Base-by-base conservation (phyloP, 2,888 invertebrate genomes). In the Fragum fragum region DNA sequence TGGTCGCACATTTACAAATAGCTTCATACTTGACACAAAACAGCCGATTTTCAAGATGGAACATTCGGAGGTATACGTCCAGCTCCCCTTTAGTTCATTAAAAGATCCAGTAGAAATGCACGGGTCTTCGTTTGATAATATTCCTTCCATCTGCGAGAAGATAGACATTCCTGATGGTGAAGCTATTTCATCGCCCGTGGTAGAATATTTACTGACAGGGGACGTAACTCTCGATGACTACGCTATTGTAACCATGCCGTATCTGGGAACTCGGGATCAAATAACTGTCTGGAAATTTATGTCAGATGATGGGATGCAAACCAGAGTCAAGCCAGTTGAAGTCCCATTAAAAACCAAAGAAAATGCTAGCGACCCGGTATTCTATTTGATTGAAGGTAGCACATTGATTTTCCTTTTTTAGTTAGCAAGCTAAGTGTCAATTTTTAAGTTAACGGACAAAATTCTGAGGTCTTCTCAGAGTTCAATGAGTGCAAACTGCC, bases 261-360 rank as follows among this genome's bases (percentile, higher is more conserved):
- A 75, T 59, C 18, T 82, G 14, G 81, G 78, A 0, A 14, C 28
- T 6, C n/a, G 26, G 11, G 68, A 61, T 9, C 28, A 70, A 36
- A 29, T 82, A 39, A 66, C 23, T 47, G 81, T 82, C 2, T 66
- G 72, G 69, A 82, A 82, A 47, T 82, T 82, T 28, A 26, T 57
- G 14, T 82, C 81, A 1, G 81, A 78, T 39, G 78, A 78, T 42
- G 81, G 81, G 23, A 26, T 72, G 32, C 39, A 53, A 7, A 39
- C 68, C 32, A 70, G 57, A 57, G 72, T 63, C 1, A 36, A 72
- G n/a, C 53, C 66, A 1, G 9, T 61, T 9, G 66, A 68, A 28
- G 75, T 82, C 7, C 75, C 72, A 7, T 21, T 18, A 14, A 74
- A 78, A 61, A 57, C 28, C 18, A 78, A 78, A 26, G n/a, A 53